These are phyloP conservation scores for Heliornis fulica DNA, from an alignment of 2,113 vertebrate species.

Conservation along the genomic window DNA sequence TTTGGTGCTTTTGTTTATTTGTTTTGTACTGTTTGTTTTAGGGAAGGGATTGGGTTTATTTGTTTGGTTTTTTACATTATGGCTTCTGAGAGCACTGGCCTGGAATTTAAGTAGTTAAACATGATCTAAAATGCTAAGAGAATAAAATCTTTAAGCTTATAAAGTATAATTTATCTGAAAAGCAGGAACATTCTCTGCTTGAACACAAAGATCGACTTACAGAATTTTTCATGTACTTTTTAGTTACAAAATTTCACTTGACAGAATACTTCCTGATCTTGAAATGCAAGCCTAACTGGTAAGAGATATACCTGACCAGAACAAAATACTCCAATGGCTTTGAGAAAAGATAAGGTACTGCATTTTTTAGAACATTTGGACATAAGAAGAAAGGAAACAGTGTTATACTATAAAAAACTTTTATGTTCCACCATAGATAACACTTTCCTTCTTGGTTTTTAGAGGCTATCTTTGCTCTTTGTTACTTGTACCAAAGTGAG, in stretches of 20 bases:
- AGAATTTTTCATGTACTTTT: not conserved
- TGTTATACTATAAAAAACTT: not conserved
- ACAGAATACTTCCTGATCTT: not conserved
- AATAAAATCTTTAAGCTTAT: not conserved
- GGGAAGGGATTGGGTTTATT: too few species aligned
- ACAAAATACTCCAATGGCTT: not conserved
- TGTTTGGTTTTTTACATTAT: not conserved
- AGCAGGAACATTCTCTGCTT: not conserved
- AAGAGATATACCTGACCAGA: not conserved
- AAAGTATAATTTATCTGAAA: not conserved
- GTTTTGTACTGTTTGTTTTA: too few species aligned
- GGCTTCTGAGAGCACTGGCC: not conserved
- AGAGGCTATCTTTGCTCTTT: not conserved
- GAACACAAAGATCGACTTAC: not conserved
- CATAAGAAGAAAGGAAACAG: not conserved
- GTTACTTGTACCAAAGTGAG: not conserved
- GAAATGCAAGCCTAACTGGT: not conserved
- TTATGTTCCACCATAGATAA: not conserved
- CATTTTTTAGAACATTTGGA: not conserved
- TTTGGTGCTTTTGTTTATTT: not conserved
- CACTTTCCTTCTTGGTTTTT: not conserved
- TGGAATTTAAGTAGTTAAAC: not conserved
- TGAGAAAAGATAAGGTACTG: not conserved
- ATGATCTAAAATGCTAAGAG: not conserved
- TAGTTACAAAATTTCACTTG: not conserved